Percentiles rank a stretch among this genome's conserved stretches.
phyloP scores from a whole-genome alignment of 1,140 invertebrate genomes.

The Aplysia californica region DNA sequence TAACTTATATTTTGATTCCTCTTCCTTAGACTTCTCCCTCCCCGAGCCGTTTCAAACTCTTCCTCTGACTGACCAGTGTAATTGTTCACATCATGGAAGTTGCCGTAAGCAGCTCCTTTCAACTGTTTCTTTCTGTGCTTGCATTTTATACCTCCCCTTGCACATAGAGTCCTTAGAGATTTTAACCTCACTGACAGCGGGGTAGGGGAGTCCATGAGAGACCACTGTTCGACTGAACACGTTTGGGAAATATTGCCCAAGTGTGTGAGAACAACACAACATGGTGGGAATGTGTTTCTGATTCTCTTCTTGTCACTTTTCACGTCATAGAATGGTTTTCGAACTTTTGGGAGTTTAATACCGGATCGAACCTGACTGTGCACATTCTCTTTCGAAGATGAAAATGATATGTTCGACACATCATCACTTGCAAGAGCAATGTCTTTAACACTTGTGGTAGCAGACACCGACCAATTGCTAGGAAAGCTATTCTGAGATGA shows the following conservation, averaged over 20 bases:
- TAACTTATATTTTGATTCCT: conserved; percentile 16
- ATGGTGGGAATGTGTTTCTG: conserved; percentile 21
- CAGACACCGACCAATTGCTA: not conserved
- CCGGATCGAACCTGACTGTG: no score
- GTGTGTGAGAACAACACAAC: conserved; percentile 8
- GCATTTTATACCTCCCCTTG: not conserved
- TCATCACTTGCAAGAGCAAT: not conserved
- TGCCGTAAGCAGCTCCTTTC: not conserved
- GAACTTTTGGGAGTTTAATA: no score
- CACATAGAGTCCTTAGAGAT: not conserved
- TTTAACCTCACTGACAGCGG: conserved; percentile 8
- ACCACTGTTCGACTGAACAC: not conserved
- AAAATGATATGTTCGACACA: conserved; percentile 10
- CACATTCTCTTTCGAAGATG: conserved; percentile 24
- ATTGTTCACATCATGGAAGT: no score
- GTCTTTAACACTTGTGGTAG: not conserved
- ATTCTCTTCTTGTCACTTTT: conserved; percentile 11
- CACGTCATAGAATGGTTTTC: not conserved
- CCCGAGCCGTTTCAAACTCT: not conserved
- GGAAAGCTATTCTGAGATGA: not conserved
- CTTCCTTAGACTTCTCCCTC: not conserved
- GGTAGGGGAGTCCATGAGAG: not conserved
- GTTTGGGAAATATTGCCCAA: not conserved
- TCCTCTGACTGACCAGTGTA: not conserved
- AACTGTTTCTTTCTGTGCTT: conserved; percentile 2